Evolutionary conservation across 2,797 vertebrate genomes (phyloP).

Genomic region (Arrhamphus sclerolepis): DNA sequence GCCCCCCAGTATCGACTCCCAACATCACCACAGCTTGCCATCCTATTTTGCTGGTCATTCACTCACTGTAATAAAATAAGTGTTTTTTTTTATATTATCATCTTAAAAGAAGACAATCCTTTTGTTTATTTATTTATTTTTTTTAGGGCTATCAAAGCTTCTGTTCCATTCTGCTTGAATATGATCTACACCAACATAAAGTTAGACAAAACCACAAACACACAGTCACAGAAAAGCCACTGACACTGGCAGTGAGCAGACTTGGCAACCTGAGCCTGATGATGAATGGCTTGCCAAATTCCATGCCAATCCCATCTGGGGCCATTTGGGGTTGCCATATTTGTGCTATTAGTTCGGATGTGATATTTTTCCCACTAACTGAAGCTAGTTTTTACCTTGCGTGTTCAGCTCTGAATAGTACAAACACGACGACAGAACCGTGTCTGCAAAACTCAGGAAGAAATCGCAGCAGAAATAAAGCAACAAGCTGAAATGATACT

Average conservation of each 20-base stretch:
- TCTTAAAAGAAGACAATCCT: conserved; percentile 32
- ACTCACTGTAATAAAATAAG: neutral
- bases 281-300: conserved; percentile 65
- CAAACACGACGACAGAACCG: conserved; percentile 15
- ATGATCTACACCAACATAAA: neutral
- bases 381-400: conserved; percentile 54
- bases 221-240: conserved; percentile 33
- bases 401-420: conserved; percentile 18
- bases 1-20: conserved; percentile 21
- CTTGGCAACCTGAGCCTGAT: conserved; percentile 56
- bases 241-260: conserved; percentile 25
- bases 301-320: conserved; percentile 58
- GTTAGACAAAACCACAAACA: conserved; percentile 9
- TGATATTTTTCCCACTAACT: conserved; percentile 73
- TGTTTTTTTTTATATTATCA: conserved; percentile 25
- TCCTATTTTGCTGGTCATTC: conserved; percentile 7
- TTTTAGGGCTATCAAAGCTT: conserved; percentile 29
- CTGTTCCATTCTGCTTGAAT: conserved; percentile 34
- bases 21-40: too few relatives aligned
- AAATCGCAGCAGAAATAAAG: neutral
- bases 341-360: conserved; percentile 71
- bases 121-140: too few relatives aligned
- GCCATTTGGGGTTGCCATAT: conserved; percentile 65
- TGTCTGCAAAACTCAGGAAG: conserved; percentile 19
- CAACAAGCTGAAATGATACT: neutral